Evolutionary conservation across 2,888 invertebrate genomes (phyloP), one percentile per base, ranked within the genome.

Genomic region (Lathronympha strigana): DNA sequence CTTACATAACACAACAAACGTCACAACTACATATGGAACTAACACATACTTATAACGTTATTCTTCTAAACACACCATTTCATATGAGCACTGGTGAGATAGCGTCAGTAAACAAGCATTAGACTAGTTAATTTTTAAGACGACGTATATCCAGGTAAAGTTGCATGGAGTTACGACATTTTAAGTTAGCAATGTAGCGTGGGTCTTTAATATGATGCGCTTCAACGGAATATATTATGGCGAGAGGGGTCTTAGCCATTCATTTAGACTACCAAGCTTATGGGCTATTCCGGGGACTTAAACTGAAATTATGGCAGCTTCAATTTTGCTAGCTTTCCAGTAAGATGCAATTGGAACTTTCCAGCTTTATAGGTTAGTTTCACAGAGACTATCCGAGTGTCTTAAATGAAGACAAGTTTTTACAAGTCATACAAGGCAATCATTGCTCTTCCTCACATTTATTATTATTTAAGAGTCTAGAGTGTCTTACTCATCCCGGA

Each of bases 201-300:
- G 53, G 50, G 28, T 1, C 5, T 40, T 54, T 57, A 57, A 45
- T 57, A 57, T 57, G 55, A 57, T 15, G 45, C 19, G 45, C 13
- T 57, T 57, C 19, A 45, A 45, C 19, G 43, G 57, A 21, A 57
- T 57, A 45, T 57, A 45, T 57, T 57, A 43, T 28, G 13, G 25
- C 53, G 9, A n/a, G 21, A 21, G 50, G n/a, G 33, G 38, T 11
- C 54, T 54, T 25, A 25, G 25, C 40, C 25, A 36, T 54, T 40
- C 38, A 23, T 54, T 40, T 40, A 40, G 54, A 54, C 25, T 40
- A n/a, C n/a, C n/a, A n/a, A 40, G 54, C 38, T 40, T 23, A 9
- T 15, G 25, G 15, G 23, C 15, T 54, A 50, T 15, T 53, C 40
- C 54, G 25, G 38, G 25, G 54, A 25, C 13, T 23, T 25, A 25